These are phyloP conservation scores for Myiothlypis chrysogaster DNA, from an alignment of 2,797 vertebrate genomes.

Conservation along the genomic window DNA sequence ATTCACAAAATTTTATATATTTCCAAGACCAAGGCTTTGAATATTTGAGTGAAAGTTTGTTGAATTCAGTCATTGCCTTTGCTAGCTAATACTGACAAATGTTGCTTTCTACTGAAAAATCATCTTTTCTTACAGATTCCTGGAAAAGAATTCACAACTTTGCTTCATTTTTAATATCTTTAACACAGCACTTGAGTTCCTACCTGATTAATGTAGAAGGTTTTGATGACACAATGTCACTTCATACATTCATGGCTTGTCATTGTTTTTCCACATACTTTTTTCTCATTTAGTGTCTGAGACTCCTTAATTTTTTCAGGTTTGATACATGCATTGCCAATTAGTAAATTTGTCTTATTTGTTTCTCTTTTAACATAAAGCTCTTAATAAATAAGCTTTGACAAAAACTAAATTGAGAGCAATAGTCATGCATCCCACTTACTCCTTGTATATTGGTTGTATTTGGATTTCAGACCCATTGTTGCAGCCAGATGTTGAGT, in stretches of 20 bases:
- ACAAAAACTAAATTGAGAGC: background rate
- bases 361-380: background rate
- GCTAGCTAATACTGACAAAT: background rate
- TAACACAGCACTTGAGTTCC: background rate
- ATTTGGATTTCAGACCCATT: background rate
- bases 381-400: background rate
- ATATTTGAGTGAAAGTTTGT: background rate
- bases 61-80: background rate
- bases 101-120: background rate
- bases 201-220: background rate
- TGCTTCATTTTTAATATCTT: background rate
- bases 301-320: background rate
- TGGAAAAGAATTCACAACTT: background rate
- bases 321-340: background rate
- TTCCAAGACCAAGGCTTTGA: background rate
- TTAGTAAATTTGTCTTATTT: background rate
- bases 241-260: background rate
- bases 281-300: background rate
- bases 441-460: background rate
- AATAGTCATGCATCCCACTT: background rate
- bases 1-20: background rate
- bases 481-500: background rate
- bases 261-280: background rate
- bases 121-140: background rate
- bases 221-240: background rate